Evolutionary conservation across 2,888 invertebrate genomes (phyloP), one percentile per base, ranked within the genome.

Genomic region (Troglohyphantes excavatus): DNA sequence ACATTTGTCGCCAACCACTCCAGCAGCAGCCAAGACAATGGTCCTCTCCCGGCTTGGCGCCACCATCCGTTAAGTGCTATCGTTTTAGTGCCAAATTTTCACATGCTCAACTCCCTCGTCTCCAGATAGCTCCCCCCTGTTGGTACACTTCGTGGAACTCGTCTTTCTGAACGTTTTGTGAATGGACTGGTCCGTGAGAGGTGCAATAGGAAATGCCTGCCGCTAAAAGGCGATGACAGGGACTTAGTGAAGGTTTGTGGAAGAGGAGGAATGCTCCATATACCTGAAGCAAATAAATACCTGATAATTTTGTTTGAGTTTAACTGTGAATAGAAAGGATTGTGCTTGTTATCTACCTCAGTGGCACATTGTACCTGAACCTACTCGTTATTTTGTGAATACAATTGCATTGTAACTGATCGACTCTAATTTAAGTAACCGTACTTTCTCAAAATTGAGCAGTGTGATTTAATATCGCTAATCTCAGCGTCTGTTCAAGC

Each of bases 1-100:
- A 59, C 33, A 23, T 70, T 70, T 82, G 82, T 82, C 82, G 72
- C 82, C 70, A 23, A 39, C 72, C 61, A 6, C 27, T 27, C 43
- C 21, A 53, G 46, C 21, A 11, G 13, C 23, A 19, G 53, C 59
- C 82, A 82, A 82, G 72, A 82, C 82, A 82, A 82, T 82, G 23
- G n/a, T 17, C 19, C 63, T 27, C 1, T n/a, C 65, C 78, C n/a
- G n/a, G 13, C 33, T 53, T 82, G 82, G 82, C 82, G 82, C 82
- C 82, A 59, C n/a, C 19, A 68, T 61, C 29, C 29, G 61, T 68
- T 82, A 82, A 61, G 68, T 68, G 68, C 81, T 53, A 68, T 68
- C 53, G 39, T 78, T 39, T 76, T 61, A 59, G 29, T 23, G 63
- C 29, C 21, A 75, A 59, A 75, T 59, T 75, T n/a, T 75, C 53